phyloP scores from a whole-genome alignment of 2,113 vertebrate species.

The Dicaeum eximium region DNA sequence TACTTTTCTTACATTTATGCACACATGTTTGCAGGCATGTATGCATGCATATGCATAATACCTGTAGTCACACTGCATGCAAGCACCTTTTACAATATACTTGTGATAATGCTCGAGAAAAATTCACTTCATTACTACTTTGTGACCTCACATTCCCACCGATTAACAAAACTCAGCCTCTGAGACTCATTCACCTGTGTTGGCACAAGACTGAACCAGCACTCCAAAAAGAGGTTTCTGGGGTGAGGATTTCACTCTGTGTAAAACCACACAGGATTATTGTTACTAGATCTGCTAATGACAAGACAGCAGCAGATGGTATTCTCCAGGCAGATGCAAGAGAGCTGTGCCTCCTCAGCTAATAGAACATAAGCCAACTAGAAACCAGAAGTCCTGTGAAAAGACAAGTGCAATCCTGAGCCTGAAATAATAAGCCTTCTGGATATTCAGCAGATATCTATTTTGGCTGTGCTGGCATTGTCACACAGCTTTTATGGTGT shows the following conservation, averaged over 20 bases:
- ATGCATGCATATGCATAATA: neutral
- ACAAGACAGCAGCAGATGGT: slow-evolving; percentile 42
- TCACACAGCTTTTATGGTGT: neutral
- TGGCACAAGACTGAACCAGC: neutral
- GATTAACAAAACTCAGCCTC: neutral
- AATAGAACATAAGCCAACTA: slow-evolving; percentile 5
- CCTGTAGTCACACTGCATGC: neutral
- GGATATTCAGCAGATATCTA: neutral
- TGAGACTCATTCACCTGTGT: neutral
- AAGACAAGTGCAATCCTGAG: neutral
- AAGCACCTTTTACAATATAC: neutral
- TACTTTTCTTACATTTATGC: neutral
- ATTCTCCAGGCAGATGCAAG: slow-evolving; percentile 24
- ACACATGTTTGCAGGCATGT: neutral
- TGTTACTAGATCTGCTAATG: neutral
- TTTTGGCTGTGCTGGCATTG: neutral
- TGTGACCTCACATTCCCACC: neutral
- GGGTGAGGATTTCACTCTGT: neutral
- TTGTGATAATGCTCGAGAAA: neutral
- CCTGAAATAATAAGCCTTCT: slow-evolving; percentile 28
- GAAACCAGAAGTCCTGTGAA: slow-evolving; percentile 24
- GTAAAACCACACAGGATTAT: neutral
- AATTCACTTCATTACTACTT: neutral
- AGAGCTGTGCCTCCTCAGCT: neutral
- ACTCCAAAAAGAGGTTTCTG: neutral